Percentiles rank a stretch among this genome's conserved stretches.
Conservation (phyloP, 1,140 invertebrate genomes). For the Drosophila ficusphila region DNA sequence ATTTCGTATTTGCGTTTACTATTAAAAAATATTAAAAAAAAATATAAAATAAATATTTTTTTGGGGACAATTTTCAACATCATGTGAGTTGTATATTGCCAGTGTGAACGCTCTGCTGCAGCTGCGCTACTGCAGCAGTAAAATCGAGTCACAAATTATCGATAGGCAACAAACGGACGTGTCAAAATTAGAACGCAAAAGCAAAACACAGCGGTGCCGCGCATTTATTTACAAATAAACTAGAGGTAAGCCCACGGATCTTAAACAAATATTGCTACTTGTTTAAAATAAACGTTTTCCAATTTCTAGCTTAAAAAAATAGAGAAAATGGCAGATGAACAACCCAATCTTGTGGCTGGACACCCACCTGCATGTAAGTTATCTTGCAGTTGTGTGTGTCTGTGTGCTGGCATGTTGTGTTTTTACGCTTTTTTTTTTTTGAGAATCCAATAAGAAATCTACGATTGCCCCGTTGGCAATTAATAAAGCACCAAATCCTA, state of each 20-base stretch:
- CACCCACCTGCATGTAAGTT: slow-evolving; percentile 93
- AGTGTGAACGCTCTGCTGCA: not conserved
- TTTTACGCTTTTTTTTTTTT: slow-evolving; percentile 20
- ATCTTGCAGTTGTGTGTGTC: slow-evolving; percentile 19
- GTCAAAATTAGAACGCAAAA: slow-evolving; percentile 46
- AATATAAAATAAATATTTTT: not conserved
- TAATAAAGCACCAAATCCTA: slow-evolving; percentile 10
- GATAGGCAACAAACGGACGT: slow-evolving; percentile 13
- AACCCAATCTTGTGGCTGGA: slow-evolving; percentile 89
- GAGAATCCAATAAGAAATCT: slow-evolving; percentile 86
- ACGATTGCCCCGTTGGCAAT: slow-evolving; percentile 29
- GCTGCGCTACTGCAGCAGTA: not conserved
- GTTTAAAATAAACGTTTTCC: not conserved
- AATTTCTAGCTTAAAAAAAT: not conserved
- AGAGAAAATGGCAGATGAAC: slow-evolving; percentile 85
- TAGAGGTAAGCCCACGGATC: not conserved
- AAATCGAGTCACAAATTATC: not conserved
- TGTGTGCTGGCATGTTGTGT: slow-evolving; percentile 13
- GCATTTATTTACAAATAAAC: slow-evolving; percentile 25
- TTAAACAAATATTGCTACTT: not conserved
- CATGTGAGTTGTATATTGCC: too few relatives aligned
- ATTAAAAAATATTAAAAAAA: too few relatives aligned
- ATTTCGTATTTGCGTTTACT: too few relatives aligned
- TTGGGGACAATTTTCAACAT: too few relatives aligned
- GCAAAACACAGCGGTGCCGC: slow-evolving; percentile 15